Evolutionary conservation across 2,113 vertebrate genomes (phyloP), one percentile per base, ranked within the genome.

Genomic region (Copsychus sechellarum): DNA sequence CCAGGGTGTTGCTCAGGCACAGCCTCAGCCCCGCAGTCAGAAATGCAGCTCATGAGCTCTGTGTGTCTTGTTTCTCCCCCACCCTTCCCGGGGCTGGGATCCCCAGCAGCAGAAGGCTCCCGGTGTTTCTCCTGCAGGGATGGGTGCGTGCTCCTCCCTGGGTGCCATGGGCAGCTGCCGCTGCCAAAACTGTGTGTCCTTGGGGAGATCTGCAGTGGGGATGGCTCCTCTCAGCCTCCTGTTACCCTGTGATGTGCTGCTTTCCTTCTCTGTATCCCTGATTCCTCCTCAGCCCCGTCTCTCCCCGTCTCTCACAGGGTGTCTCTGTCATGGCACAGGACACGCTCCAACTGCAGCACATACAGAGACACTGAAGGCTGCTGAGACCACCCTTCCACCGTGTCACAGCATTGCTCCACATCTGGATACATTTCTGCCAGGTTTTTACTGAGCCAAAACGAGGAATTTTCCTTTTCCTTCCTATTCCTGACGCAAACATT

Each of bases 401-500:
- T 3, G 24, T n/a, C 65, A 48, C 47, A 77, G 23, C 5, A 5
- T 8, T 16, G 29, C 58, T 83, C 36, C 1, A 3, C 47, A 45
- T 42, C 77, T 4, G 5, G 34, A 45, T 47, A 40, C 26, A 62
- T 33, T 19, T 8, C 42, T 89, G 60, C 54, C 40, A 43, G 47
- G 3, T 85, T 95, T 95, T 70, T 72, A 86, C n/a, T 60, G 88
- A 76, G 67, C 78, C 67, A 78, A 92, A 96, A 78, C 24, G 22
- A 92, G 73, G n/a, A 17, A 26, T 48, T 66, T 70, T 91, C 83
- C 81, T 95, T 97, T 96, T 86, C n/a, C 29, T 78, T 83, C 58
- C 53, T 9, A 8, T 38, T 73, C 17, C 48, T 56, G 51, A 74
- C 0, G 2, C 8, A 28, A 66, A 61, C 2, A 2, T 47, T 92